These are phyloP conservation scores for Corythaeola cristata DNA, from an alignment of 2,113 vertebrate species.

Conservation along the genomic window DNA sequence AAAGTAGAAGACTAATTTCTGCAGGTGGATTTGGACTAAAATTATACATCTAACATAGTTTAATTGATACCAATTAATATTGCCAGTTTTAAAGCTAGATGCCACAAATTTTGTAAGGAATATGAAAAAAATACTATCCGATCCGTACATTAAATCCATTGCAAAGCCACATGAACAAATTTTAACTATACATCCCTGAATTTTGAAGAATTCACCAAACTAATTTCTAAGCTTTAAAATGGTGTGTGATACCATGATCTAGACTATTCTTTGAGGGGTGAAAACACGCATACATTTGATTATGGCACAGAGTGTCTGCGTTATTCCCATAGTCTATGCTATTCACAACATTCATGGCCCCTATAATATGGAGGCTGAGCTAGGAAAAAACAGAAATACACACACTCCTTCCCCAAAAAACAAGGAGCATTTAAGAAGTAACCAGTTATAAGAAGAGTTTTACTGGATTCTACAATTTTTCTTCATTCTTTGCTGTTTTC, in stretches of 20 bases:
- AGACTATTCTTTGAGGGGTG: not conserved
- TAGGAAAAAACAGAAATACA: not conserved
- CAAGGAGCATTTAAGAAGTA: not conserved
- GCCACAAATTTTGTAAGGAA: not conserved
- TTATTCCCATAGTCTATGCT: not conserved
- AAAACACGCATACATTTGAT: not conserved
- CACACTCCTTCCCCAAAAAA: not conserved
- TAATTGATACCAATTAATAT: not conserved
- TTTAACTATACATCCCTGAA: not conserved
- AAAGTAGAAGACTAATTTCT: not conserved
- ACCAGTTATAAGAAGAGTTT: not conserved
- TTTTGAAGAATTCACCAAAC: not conserved
- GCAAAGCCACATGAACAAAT: not conserved
- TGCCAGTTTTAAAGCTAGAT: not conserved
- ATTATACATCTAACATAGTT: not conserved
- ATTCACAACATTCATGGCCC: not conserved
- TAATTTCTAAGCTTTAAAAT: not conserved
- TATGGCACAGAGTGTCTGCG: rapidly evolving
- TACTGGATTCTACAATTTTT: not conserved
- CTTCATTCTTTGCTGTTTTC: not conserved
- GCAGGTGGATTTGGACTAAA: not conserved
- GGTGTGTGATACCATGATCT: not conserved
- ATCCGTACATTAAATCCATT: not conserved
- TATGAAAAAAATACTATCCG: not conserved
- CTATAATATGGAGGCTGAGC: not conserved